These are phyloP conservation scores for Patiria miniata DNA, from an alignment of 35 echinoderm and acorn worm genomes.

Conservation along the genomic window DNA sequence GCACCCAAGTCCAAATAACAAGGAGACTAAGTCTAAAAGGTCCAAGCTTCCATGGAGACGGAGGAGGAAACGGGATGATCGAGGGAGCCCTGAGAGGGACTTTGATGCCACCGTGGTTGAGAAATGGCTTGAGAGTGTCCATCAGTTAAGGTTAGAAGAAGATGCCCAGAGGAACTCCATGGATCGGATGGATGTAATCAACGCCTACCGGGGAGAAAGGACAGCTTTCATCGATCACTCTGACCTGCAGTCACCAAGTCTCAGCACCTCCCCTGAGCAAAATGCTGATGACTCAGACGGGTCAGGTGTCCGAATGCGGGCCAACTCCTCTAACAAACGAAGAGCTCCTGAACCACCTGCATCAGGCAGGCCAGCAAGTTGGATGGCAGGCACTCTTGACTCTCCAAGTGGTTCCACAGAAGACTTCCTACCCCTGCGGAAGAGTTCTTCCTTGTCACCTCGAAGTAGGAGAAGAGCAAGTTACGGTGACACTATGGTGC, in stretches of 20 bases:
- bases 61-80: conserved; percentile 62
- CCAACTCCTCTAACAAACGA: conserved; percentile 39
- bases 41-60: conserved; percentile 59
- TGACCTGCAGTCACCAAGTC: neutral
- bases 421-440: conserved; percentile 27
- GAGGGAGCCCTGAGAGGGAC: conserved; percentile 85
- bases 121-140: conserved; percentile 63
- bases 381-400: conserved; percentile 8
- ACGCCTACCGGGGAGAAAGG: conserved; percentile 80
- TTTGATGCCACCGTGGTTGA: conserved; percentile 77
- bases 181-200: conserved; percentile 88
- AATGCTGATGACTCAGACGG: conserved; percentile 17
- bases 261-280: conserved; percentile 19
- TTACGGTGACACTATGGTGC: neutral
- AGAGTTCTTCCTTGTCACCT: conserved; percentile 53
- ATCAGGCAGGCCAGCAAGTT: conserved; percentile 19
- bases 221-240: conserved; percentile 64
- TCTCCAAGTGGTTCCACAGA: conserved; percentile 13
- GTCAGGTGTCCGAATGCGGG: neutral
- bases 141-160: conserved; percentile 27
- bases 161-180: conserved; percentile 60
- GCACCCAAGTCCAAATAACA: conserved; percentile 19
- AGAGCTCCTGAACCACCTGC: conserved; percentile 72
- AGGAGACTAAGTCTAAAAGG: conserved; percentile 22
- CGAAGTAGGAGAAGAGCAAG: conserved; percentile 29